Evolutionary conservation across 2,888 invertebrate genomes (phyloP).

Genomic region (Caenorhabditis japonica): DNA sequence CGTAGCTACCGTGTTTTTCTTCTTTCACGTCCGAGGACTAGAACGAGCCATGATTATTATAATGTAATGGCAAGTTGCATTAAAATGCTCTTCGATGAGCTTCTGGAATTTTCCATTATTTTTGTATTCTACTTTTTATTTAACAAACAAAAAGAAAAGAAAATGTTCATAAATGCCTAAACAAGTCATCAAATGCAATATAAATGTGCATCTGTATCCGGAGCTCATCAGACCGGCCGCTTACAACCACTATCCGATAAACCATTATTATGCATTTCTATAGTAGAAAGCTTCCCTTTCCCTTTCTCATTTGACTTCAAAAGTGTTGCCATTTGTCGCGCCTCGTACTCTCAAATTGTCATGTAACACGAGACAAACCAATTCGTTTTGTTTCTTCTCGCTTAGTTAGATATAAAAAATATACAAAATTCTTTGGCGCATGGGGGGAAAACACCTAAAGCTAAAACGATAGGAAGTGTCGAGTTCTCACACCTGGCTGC

Average conservation of each 20-base stretch:
- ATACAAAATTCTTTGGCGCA: no score
- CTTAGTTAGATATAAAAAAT: no score
- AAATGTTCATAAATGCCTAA: constrained; percentile 64
- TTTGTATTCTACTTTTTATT: constrained; percentile 27
- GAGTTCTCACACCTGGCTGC: constrained; percentile 40
- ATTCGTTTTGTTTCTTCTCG: no score
- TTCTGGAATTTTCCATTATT: no score
- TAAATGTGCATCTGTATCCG: constrained; percentile 56
- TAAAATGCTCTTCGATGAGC: no score
- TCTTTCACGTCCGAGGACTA: no score
- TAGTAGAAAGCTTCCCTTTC: constrained; percentile 35
- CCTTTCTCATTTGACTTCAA: constrained; percentile 21
- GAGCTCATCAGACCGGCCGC: constrained; percentile 6
- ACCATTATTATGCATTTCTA: constrained; percentile 58
- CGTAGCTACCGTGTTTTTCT: no score
- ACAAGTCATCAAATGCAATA: constrained; percentile 65
- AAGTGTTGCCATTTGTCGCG: constrained; percentile 41
- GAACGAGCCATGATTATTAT: no score
- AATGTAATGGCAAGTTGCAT: no score
- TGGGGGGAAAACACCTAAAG: constrained; percentile 1
- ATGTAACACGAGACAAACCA: constrained; percentile 46
- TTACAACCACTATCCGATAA: constrained; percentile 52
- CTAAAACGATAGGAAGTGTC: no score
- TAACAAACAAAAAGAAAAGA: constrained; percentile 20
- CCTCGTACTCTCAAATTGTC: constrained; percentile 22